Conservation (phyloP, 2,888 invertebrate genomes). For the Carpatolechia fugitivella region DNA sequence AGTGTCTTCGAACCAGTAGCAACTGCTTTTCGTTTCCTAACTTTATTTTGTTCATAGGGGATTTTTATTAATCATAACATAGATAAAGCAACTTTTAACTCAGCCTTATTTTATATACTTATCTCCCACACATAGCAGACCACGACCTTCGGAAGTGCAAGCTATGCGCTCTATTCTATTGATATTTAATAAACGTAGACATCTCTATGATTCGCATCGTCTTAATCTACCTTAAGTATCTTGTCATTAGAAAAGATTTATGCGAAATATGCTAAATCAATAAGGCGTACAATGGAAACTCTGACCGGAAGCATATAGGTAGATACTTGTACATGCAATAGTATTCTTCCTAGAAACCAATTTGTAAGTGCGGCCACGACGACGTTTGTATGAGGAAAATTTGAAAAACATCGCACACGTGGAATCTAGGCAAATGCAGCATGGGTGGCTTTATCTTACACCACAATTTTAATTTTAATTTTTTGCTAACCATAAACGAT, state of each 20-base stretch:
- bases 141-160: no score
- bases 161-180: no score
- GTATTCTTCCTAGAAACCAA: slow-evolving; percentile 2
- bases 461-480: no score
- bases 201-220: no score
- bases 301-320: slow-evolving; percentile 24
- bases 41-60: no score
- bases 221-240: no score
- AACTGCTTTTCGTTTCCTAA: background rate
- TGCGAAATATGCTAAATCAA: slow-evolving; percentile 11
- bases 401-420: background rate
- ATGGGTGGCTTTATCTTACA: no score
- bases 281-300: background rate
- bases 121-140: no score
- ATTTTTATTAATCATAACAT: background rate
- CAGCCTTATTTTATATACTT: no score
- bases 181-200: no score
- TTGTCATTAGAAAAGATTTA: slow-evolving; percentile 1
- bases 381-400: background rate
- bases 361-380: background rate
- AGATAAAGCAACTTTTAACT: background rate
- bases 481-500: no score
- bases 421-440: background rate
- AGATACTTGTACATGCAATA: slow-evolving; percentile 1
- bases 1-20: background rate